Conservation (phyloP, 2,797 vertebrate genomes). For the Aldrovandia affinis region DNA sequence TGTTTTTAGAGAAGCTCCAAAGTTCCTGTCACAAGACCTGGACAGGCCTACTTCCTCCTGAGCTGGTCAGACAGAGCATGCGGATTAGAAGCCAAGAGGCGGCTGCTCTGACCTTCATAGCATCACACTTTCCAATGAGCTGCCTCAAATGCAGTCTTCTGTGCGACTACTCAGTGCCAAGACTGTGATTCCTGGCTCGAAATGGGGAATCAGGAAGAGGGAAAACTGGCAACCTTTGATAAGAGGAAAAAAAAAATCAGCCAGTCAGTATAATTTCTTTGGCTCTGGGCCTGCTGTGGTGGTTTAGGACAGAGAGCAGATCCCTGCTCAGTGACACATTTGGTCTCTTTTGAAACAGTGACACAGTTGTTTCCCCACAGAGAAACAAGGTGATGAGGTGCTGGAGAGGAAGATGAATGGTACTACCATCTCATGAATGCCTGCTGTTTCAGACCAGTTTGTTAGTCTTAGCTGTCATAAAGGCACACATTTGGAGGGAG, state of each 20-base stretch:
- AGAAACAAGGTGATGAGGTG: background rate
- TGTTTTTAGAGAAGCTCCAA: background rate
- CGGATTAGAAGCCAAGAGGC: background rate
- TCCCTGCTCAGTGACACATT: background rate
- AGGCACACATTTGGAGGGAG: background rate
- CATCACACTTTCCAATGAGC: background rate
- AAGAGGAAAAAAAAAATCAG: background rate
- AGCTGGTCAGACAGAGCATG: background rate
- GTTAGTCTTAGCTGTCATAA: slow-evolving; percentile 10
- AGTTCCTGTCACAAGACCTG: background rate
- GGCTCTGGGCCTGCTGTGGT: background rate
- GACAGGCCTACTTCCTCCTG: background rate
- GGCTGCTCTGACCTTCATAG: background rate
- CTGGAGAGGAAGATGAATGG: background rate
- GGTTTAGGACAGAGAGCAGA: background rate
- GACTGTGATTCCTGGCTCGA: background rate
- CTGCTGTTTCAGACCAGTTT: background rate
- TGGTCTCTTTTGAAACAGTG: background rate
- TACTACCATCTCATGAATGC: background rate
- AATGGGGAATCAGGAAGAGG: background rate
- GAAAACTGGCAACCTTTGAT: background rate
- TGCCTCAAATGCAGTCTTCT: background rate
- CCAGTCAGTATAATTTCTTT: background rate
- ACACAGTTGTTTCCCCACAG: background rate
- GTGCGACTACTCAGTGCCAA: background rate